Conservation (phyloP, 2,888 invertebrate species). For the Eupithecia pulchellata region DNA sequence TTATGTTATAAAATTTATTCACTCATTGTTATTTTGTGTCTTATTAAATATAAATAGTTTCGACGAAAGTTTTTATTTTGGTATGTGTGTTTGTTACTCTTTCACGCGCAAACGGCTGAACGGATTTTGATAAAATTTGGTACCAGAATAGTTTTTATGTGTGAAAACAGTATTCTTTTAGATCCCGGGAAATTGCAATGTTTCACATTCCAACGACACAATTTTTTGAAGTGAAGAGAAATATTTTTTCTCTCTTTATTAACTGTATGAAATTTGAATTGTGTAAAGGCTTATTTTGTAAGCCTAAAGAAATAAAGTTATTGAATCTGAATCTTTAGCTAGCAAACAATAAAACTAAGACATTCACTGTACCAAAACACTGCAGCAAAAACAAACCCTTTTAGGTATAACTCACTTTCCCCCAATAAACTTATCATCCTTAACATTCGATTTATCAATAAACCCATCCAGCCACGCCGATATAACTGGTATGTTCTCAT, state of each 20-base stretch:
- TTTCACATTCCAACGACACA: too few relatives aligned
- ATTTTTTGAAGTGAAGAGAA: too few relatives aligned
- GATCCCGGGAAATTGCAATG: not conserved
- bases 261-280: too few relatives aligned
- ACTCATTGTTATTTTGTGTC: not conserved
- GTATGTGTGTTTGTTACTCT: too few relatives aligned
- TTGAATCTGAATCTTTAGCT: too few relatives aligned
- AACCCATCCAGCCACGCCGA: constrained; percentile 88
- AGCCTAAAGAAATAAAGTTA: too few relatives aligned
- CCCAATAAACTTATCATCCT: constrained; percentile 56
- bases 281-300: too few relatives aligned
- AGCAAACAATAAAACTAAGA: not conserved
- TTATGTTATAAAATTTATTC: not conserved
- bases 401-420: constrained; percentile 9
- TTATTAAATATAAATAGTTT: not conserved
- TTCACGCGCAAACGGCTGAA: too few relatives aligned
- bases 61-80: too few relatives aligned
- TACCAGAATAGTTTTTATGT: not conserved
- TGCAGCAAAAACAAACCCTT: not conserved
- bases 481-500: constrained; percentile 90
- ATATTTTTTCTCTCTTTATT: too few relatives aligned
- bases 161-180: not conserved
- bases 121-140: too few relatives aligned
- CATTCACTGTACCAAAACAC: not conserved
- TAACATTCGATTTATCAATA: constrained; percentile 55